These are phyloP conservation scores for Drosophila ficusphila DNA, from an alignment of 1,140 invertebrate genomes.

Conservation along the genomic window DNA sequence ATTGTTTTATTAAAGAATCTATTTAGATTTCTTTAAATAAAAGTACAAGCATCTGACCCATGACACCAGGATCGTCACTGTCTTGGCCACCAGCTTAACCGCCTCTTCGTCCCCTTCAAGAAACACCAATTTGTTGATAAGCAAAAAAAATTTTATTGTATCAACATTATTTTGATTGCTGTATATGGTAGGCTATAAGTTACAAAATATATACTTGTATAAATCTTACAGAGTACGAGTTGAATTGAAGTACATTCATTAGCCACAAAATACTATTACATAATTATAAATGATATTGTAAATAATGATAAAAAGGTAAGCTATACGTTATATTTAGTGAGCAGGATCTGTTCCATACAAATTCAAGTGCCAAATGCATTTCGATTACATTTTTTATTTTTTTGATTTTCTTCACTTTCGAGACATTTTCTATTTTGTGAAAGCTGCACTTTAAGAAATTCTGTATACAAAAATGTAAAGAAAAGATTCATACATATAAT, in stretches of 20 bases:
- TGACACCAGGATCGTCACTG: too few relatives aligned
- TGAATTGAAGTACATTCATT: conserved; percentile 79
- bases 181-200: conserved; percentile 76
- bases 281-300: conserved; percentile 49
- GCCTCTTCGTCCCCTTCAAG: too few relatives aligned
- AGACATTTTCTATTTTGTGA: conserved; percentile 35
- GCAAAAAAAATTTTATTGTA: conserved; percentile 54
- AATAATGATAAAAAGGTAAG: conserved; percentile 42
- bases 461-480: conserved; percentile 52
- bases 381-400: conserved; percentile 68
- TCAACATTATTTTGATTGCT: conserved; percentile 73
- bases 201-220: conserved; percentile 69
- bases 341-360: conserved; percentile 57
- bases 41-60: too few relatives aligned
- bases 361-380: conserved; percentile 60
- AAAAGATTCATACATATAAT: conserved; percentile 64
- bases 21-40: too few relatives aligned
- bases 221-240: conserved; percentile 72
- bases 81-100: too few relatives aligned
- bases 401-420: conserved; percentile 41
- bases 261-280: conserved; percentile 62
- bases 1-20: too few relatives aligned
- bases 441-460: conserved; percentile 52
- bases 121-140: conserved; percentile 76
- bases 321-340: conserved; percentile 38